Conservation (phyloP, 2,113 vertebrate genomes). For the Campylomormyrus numenius region DNA sequence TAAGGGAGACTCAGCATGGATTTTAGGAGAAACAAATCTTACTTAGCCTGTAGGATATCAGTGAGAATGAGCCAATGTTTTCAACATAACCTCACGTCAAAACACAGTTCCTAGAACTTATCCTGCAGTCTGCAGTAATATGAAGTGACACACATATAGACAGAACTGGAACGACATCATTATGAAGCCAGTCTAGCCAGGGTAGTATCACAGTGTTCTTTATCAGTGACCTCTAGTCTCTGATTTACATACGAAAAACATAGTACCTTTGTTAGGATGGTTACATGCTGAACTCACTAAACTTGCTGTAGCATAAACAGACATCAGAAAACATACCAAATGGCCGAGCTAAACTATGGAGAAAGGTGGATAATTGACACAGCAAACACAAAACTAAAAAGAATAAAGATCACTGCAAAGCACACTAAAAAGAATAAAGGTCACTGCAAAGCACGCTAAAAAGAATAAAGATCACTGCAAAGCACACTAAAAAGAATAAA, state of each 20-base stretch:
- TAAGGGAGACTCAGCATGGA: neutral
- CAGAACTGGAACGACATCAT: neutral
- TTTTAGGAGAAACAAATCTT: conserved; percentile 7
- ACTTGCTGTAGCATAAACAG: neutral
- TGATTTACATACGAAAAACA: neutral
- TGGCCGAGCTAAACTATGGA: neutral
- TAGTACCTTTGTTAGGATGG: neutral
- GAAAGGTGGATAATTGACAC: neutral
- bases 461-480: neutral
- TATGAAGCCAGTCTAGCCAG: neutral
- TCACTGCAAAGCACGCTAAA: no score
- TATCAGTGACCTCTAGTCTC: neutral
- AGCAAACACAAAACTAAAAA: neutral
- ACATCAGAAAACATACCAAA: neutral
- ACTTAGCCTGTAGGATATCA: neutral
- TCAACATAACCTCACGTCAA: neutral
- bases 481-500: no score
- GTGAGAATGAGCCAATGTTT: neutral
- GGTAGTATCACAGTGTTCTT: neutral
- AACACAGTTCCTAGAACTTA: neutral
- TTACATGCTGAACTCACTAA: neutral
- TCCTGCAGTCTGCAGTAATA: neutral
- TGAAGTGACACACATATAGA: neutral
- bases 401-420: no score
- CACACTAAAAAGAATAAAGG: no score